Conservation (phyloP, 2,113 vertebrate genomes). For the Sprattus sprattus region DNA sequence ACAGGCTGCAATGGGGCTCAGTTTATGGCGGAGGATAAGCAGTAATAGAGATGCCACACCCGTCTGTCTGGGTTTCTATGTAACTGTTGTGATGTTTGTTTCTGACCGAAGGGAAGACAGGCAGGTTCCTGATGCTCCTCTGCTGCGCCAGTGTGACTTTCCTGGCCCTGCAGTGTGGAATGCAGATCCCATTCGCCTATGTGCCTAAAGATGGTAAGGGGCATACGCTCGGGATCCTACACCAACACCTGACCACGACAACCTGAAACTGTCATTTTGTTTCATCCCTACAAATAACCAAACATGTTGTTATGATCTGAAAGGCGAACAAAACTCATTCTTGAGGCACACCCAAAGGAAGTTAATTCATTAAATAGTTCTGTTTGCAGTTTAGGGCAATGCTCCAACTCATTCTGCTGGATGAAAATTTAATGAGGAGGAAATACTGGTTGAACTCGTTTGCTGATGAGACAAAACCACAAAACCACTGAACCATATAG, state of each 20-base stretch:
- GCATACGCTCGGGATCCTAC: not conserved
- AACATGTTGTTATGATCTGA: not conserved
- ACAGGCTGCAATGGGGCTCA: not conserved
- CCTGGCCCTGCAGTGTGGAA: slow-evolving; percentile 67
- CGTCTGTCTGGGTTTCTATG: not conserved
- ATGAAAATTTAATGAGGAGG: slow-evolving; percentile 14
- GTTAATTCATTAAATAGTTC: not conserved
- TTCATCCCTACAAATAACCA: not conserved
- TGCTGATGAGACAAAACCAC: not conserved
- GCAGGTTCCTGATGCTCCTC: slow-evolving; percentile 59
- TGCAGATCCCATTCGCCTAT: slow-evolving; percentile 71
- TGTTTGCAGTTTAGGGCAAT: not conserved
- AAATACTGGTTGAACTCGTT: not conserved
- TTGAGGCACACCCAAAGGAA: not conserved
- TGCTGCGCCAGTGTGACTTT: slow-evolving; percentile 66
- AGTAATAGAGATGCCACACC: not conserved
- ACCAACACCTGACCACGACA: not conserved
- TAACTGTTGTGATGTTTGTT: not conserved
- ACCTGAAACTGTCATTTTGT: not conserved
- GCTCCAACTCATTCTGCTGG: not conserved
- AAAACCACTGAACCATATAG: not conserved
- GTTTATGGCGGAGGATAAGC: not conserved
- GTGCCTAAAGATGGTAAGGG: slow-evolving; percentile 63
- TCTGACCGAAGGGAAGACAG: slow-evolving; percentile 61
- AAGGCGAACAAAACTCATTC: not conserved